A percentile compares a stretch with the other conserved stretches of the same genome.
Evolutionary conservation across 2,113 vertebrate genomes (phyloP).

Genomic region (Hyperopisus bebe): DNA sequence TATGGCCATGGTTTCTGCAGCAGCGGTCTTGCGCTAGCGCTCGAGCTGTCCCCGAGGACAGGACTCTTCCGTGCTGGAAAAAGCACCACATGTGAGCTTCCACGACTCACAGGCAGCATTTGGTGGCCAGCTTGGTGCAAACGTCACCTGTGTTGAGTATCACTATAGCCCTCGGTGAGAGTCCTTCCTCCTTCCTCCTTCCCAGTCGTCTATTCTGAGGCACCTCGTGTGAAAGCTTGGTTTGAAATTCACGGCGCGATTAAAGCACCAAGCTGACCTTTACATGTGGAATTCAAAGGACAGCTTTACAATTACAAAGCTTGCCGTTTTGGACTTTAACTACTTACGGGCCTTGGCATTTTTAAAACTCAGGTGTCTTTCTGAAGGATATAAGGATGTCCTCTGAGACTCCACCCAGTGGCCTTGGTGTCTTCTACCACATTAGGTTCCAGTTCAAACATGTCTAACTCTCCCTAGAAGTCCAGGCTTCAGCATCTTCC

Average conservation of each 20-base stretch:
- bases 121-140: not conserved
- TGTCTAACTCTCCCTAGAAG: not conserved
- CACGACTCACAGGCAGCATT: not conserved
- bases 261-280: conserved; percentile 49
- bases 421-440: not conserved
- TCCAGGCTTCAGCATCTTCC: not conserved
- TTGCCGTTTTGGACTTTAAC: not conserved
- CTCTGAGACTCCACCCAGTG: not conserved
- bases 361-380: not conserved
- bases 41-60: conserved; percentile 23
- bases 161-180: not conserved
- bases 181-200: conserved; percentile 16
- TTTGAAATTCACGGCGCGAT: conserved; percentile 54
- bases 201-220: conserved; percentile 14
- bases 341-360: not conserved
- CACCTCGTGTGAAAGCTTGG: conserved; percentile 43
- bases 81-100: not conserved
- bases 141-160: not conserved
- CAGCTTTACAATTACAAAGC: not conserved
- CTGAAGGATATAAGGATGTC: not conserved
- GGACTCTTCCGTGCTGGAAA: conserved; percentile 17
- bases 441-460: not conserved
- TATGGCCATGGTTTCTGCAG: conserved; percentile 53
- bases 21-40: conserved; percentile 26
- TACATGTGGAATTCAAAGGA: conserved; percentile 28